Evolutionary conservation across 2,888 invertebrate genomes (phyloP), one percentile per base, ranked within the genome.

Genomic region (Dasysyrphus tricinctus): DNA sequence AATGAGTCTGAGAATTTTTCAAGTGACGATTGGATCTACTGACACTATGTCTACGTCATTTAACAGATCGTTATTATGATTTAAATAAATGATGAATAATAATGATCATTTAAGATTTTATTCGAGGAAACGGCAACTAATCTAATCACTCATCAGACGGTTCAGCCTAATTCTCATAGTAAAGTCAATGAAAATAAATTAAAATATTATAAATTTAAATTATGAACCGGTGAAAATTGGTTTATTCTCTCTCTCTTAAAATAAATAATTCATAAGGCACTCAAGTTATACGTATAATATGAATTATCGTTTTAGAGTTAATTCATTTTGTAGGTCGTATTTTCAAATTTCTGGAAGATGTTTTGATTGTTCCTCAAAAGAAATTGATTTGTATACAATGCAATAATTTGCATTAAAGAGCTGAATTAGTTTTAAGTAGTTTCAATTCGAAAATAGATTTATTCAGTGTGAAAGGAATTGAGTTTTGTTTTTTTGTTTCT

Each of bases 1-100:
- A 54, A 69, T 34, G 14, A 39, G 69, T 74, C 69, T 69, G 79
- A 63, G 79, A 83, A 78, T 54, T 63, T 78, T 73, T 67, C 44
- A 32, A 73, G 54, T 61, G 78, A 78, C 73, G 76, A 51, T 32
- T 32, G 37, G 34, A 59, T 70, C 24, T 29, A 54, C 11, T 39
- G 24, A 54, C 39, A 69, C n/a, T 29, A 51, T 47, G 8, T 49
- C 47, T 65, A 69, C 69, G 54, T 69, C 69, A 69, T 69, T 54
- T 39, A 69, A 54, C 29, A 8, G 49, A 69, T 69, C 37, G 19
- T 54, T 54, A 69, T 69, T 39, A 54, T 69, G 69, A 69, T 54
- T 54, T 69, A 69, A 39, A 16, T 47, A 16, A 14, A 54, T 54
- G 24, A 69, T 12, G 34, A 16, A 65, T 65, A 19, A 39, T 14